Percentiles rank a stretch among this genome's conserved stretches.
These are phyloP conservation scores for Magallana gigas DNA, from an alignment of 1,140 invertebrate species.

Conservation along the genomic window DNA sequence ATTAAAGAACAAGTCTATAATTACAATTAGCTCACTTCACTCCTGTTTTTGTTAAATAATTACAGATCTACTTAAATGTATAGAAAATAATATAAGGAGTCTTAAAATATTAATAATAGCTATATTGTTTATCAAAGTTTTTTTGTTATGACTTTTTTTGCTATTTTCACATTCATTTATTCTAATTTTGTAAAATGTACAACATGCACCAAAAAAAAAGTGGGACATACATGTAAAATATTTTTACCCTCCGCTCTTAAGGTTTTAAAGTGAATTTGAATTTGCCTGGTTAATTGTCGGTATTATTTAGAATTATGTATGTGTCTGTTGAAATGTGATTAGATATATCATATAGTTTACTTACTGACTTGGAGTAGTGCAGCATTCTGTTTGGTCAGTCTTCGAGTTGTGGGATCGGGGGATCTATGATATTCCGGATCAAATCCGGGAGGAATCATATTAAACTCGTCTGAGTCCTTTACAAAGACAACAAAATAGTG, in stretches of 20 bases:
- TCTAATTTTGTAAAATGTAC: too few relatives aligned
- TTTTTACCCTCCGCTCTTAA: too few relatives aligned
- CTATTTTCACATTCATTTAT: too few relatives aligned
- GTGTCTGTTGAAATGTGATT: too few relatives aligned
- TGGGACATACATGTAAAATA: too few relatives aligned
- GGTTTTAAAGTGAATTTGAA: too few relatives aligned
- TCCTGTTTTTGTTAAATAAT: background rate
- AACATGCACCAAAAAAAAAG: too few relatives aligned
- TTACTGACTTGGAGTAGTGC: slow-evolving; percentile 73
- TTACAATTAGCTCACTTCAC: background rate
- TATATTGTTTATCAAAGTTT: background rate
- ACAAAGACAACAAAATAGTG: too few relatives aligned
- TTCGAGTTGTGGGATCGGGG: slow-evolving; percentile 64
- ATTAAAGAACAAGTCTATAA: background rate
- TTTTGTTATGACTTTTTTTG: too few relatives aligned
- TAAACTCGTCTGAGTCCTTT: slow-evolving; percentile 1
- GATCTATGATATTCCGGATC: slow-evolving; percentile 65
- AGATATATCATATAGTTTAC: slow-evolving; percentile 26
- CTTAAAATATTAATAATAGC: background rate
- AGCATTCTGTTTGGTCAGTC: slow-evolving; percentile 67
- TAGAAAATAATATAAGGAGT: background rate
- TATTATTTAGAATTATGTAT: too few relatives aligned
- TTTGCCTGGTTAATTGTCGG: too few relatives aligned
- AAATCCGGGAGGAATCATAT: slow-evolving; percentile 65
- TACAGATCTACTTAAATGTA: background rate